Base-by-base conservation (phyloP, 2,888 invertebrate genomes). In the Taenaris catops region DNA sequence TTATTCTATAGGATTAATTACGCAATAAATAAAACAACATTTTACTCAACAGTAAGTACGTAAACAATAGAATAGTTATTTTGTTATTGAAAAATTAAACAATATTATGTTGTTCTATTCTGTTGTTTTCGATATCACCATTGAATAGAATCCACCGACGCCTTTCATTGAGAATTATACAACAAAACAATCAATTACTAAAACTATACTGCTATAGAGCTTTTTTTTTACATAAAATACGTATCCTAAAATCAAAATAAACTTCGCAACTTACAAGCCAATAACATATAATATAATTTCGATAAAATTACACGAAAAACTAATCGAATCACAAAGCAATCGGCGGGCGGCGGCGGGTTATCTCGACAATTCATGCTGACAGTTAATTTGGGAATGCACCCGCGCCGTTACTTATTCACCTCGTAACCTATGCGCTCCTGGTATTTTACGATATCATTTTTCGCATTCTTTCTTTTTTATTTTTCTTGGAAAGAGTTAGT, bases 321-420 rank as follows among this genome's bases (percentile, higher is more conserved):
- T 79, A 81, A 84, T 81, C 79, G 72, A 75, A 78, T 83, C 63
- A 68, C 66, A 65, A 72, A 68, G 65, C 81, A 81, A 83, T 84
- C 76, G 69, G 62, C 59, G 62, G 41, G 39, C 41, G 55, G 32
- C 58, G 36, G 39, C 37, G 55, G 52, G 62, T 34, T 37, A 43
- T 40, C 39, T 40, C 34, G 69, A 68, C 68, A 71, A 81, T 80
- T 68, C 75, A 74, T 73, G 61, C 58, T 75, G 84, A 83, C 83
- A 81, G 81, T 78, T 83, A 75, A 83, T 83, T 76, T 71, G 74
- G 75, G 64, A 76, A 72, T 81, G 83, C 83, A 78, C 58, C 69
- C 62, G 63, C 62, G 50, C 53, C 49, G 54, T 80, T 72, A 81
- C 75, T 83, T 78, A 83, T 81, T 83, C 83, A 81, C 51, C 72